Conservation (phyloP, 2,888 invertebrate species). For the Napeogenes sylphis region DNA sequence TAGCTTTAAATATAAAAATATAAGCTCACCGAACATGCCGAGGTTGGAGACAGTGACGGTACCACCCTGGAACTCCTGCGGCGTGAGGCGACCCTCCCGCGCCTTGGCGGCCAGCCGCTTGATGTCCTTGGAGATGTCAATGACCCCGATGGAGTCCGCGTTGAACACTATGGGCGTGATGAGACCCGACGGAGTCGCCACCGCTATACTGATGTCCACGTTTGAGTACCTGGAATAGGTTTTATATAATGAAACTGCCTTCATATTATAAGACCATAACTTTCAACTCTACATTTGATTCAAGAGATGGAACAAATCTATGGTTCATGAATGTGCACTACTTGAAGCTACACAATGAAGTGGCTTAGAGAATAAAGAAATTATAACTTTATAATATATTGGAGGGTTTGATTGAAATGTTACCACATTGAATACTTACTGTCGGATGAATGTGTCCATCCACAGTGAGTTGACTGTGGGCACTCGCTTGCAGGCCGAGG, state of each 20-base stretch:
- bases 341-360: no score
- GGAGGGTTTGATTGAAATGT: background rate
- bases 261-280: no score
- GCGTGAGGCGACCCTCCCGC: slow-evolving; percentile 91
- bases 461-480: slow-evolving; percentile 97
- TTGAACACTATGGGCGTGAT: slow-evolving; percentile 97
- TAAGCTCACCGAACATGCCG: slow-evolving; percentile 90
- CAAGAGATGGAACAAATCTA: no score
- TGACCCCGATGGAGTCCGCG: slow-evolving; percentile 93
- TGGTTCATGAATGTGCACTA: no score
- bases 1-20: background rate
- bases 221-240: slow-evolving; percentile 83
- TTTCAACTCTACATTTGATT: no score
- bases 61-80: slow-evolving; percentile 97
- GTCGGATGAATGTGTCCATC: slow-evolving; percentile 94
- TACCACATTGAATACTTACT: slow-evolving; percentile 78
- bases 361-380: no score
- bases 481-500: slow-evolving; percentile 91
- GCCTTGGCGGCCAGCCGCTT: slow-evolving; percentile 91
- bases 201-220: slow-evolving; percentile 98
- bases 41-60: slow-evolving; percentile 96
- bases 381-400: no score
- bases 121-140: slow-evolving; percentile 88
- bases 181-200: slow-evolving; percentile 94
- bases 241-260: background rate